These are phyloP conservation scores for Pelobates fuscus DNA, from an alignment of 2,113 vertebrate species.

Conservation along the genomic window DNA sequence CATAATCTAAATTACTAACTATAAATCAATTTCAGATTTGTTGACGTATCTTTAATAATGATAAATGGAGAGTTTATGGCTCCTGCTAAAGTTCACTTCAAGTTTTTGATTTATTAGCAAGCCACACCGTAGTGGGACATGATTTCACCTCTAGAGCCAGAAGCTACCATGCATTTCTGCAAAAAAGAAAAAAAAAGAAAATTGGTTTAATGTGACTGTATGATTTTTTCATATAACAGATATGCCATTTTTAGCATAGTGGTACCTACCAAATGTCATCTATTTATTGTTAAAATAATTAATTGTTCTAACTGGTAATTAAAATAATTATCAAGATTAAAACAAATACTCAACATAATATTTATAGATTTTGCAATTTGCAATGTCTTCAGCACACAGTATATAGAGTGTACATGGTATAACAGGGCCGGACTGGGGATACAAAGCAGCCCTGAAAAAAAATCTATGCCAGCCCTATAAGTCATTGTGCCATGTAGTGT, in stretches of 20 bases:
- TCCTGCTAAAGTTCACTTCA: constrained; percentile 54
- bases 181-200: constrained; percentile 36
- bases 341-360: too few species aligned
- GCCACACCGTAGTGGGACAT: constrained; percentile 36
- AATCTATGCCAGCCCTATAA: too few species aligned
- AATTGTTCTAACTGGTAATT: not conserved
- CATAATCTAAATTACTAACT: constrained; percentile 54
- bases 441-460: too few species aligned
- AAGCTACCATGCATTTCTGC: constrained; percentile 21
- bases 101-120: constrained; percentile 47
- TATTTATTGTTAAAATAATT: not conserved
- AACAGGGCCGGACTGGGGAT: too few species aligned
- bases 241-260: not conserved
- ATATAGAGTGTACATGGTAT: too few species aligned
- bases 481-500: too few species aligned
- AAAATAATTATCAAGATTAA: not conserved
- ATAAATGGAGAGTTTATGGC: constrained; percentile 59
- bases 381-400: too few species aligned
- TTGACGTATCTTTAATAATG: constrained; percentile 56
- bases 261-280: too few species aligned
- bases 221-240: constrained; percentile 1
- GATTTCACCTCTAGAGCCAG: constrained; percentile 16
- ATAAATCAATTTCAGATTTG: constrained; percentile 54
- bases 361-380: too few species aligned
- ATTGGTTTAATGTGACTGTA: constrained; percentile 21